Evolutionary conservation across 1,140 invertebrate genomes (phyloP).

Genomic region (Drosophila nigromelanica): DNA sequence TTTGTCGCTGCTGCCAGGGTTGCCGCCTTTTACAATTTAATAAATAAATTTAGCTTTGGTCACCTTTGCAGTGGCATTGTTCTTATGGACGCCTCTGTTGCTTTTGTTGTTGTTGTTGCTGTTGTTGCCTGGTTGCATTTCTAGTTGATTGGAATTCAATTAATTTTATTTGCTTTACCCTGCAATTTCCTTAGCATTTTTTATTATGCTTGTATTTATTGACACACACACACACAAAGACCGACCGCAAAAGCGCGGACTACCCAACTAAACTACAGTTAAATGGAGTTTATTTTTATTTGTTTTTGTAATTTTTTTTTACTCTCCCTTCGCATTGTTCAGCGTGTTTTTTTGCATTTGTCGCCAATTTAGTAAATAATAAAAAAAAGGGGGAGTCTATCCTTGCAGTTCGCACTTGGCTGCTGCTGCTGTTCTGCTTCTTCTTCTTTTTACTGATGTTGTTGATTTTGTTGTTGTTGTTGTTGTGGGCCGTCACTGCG

Average conservation of each 20-base stretch:
- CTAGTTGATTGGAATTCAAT: conserved; percentile 83
- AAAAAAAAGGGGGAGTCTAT: conserved; percentile 66
- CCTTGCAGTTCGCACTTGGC: conserved; percentile 73
- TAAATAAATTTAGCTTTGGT: conserved; percentile 49
- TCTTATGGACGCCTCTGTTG: conserved; percentile 23
- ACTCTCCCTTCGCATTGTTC: conserved; percentile 33
- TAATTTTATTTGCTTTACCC: conserved; percentile 83
- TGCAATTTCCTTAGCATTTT: conserved; percentile 80
- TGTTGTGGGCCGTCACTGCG: conserved; percentile 55
- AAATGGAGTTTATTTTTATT: conserved; percentile 57
- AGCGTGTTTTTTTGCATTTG: conserved; percentile 64
- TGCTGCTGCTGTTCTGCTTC: background rate
- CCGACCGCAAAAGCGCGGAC: conserved; percentile 24
- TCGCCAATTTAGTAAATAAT: conserved; percentile 80
- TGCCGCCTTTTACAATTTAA: conserved; percentile 71
- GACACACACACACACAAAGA: conserved; percentile 53
- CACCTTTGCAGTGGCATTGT: conserved; percentile 57
- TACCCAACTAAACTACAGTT: conserved; percentile 58
- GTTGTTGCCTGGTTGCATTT: conserved; percentile 62
- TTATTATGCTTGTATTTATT: conserved; percentile 77
- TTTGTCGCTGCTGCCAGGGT: conserved; percentile 9
- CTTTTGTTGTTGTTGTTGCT: conserved; percentile 26
- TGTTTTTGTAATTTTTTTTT: conserved; percentile 46
- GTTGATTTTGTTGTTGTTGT: conserved; percentile 51
- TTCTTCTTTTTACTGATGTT: conserved; percentile 4